phyloP scores from a whole-genome alignment of 2,113 vertebrate species.

The Aptenodytes patagonicus region DNA sequence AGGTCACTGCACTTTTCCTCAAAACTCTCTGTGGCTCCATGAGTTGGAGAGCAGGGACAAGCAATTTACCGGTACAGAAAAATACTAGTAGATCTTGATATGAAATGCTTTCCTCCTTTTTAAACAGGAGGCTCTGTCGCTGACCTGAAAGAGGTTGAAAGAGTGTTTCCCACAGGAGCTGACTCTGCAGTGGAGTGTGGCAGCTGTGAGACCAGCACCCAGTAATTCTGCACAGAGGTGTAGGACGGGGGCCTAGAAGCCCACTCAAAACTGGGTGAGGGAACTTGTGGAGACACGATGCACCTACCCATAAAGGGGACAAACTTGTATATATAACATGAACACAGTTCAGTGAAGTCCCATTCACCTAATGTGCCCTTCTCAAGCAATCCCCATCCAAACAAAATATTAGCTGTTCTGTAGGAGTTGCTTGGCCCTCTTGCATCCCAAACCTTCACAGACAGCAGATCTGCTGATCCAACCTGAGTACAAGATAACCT shows the following conservation, averaged over 20 bases:
- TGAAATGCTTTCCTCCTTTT: background rate
- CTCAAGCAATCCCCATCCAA: background rate
- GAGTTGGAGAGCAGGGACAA: background rate
- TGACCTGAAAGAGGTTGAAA: background rate
- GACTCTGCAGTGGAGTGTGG: background rate
- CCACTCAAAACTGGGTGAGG: background rate
- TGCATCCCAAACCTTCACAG: background rate
- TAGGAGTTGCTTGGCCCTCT: background rate
- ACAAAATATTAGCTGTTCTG: background rate
- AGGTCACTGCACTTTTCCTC: background rate
- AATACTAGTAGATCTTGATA: background rate
- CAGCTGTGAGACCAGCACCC: background rate
- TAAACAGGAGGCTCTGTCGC: background rate
- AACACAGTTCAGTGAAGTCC: background rate
- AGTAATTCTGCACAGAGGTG: background rate
- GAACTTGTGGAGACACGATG: fast-evolving
- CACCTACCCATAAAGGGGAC: background rate
- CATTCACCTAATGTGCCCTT: background rate
- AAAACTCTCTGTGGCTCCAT: background rate
- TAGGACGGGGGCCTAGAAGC: background rate
- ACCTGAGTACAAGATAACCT: background rate
- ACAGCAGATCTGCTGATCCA: background rate
- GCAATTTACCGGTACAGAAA: background rate
- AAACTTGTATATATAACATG: background rate
- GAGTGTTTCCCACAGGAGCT: background rate